Evolutionary conservation across 2,113 vertebrate species (phyloP).

Genomic region (Morone saxatilis): DNA sequence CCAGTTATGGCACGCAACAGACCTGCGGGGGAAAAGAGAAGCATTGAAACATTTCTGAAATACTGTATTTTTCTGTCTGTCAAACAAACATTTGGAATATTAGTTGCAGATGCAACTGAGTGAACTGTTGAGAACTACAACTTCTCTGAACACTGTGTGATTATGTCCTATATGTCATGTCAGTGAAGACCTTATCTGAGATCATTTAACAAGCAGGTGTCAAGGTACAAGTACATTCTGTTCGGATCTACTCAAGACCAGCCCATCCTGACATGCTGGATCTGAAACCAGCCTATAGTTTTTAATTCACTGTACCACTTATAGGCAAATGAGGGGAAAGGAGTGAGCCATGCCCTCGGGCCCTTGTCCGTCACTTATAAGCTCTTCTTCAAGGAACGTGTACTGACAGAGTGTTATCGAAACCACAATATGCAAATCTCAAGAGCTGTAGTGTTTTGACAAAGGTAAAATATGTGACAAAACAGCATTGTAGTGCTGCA

Average conservation of each 20-base stretch:
- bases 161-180: neutral
- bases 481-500: too few relatives aligned
- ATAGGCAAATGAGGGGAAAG: neutral
- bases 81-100: neutral
- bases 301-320: neutral
- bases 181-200: neutral
- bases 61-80: neutral
- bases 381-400: neutral
- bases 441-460: too few relatives aligned
- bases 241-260: neutral
- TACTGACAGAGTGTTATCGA: neutral
- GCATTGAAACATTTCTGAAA: constrained; percentile 1
- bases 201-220: neutral
- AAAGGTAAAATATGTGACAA: too few relatives aligned
- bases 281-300: neutral
- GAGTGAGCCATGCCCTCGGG: neutral
- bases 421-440: too few relatives aligned
- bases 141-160: neutral
- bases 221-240: neutral
- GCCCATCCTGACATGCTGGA: constrained; percentile 9
- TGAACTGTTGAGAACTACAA: neutral
- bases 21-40: constrained; percentile 72
- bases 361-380: neutral
- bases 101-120: neutral
- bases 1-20: constrained; percentile 82